These are phyloP conservation scores for Pachyuromys duprasi DNA, from an alignment of 2,797 vertebrate genomes.

Conservation along the genomic window DNA sequence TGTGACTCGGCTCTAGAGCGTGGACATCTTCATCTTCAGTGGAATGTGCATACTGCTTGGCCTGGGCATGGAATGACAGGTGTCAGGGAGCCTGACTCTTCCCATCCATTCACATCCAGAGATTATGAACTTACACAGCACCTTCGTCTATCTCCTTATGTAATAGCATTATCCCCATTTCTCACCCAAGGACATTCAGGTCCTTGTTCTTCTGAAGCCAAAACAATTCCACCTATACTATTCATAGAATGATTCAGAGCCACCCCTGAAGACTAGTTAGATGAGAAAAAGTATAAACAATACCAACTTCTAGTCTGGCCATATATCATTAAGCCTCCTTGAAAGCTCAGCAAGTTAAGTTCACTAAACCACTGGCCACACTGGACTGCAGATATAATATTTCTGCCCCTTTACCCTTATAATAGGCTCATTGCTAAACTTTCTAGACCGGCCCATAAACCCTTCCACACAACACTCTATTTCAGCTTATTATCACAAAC, in stretches of 20 bases:
- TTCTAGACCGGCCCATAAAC: background rate
- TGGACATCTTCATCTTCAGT: background rate
- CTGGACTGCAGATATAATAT: background rate
- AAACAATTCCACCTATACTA: background rate
- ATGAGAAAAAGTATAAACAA: background rate
- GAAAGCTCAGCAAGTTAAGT: background rate
- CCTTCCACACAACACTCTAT: background rate
- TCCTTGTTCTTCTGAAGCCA: background rate
- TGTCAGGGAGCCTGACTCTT: background rate
- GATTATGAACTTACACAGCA: background rate
- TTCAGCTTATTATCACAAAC: background rate
- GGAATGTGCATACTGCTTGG: background rate
- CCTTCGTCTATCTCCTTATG: background rate
- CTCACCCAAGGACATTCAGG: background rate
- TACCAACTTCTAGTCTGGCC: background rate
- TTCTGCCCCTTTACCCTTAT: background rate
- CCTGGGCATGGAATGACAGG: background rate
- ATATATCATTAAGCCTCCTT: background rate
- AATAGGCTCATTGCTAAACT: background rate
- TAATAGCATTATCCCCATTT: background rate
- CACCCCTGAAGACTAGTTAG: too few relatives aligned
- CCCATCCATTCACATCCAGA: background rate
- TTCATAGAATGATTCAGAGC: background rate
- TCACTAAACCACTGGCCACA: background rate
- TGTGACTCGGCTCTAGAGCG: background rate